A percentile compares a stretch with the other conserved stretches of the same genome.
Conservation (phyloP, 2,113 vertebrate species). For the Gymnarchus niloticus region DNA sequence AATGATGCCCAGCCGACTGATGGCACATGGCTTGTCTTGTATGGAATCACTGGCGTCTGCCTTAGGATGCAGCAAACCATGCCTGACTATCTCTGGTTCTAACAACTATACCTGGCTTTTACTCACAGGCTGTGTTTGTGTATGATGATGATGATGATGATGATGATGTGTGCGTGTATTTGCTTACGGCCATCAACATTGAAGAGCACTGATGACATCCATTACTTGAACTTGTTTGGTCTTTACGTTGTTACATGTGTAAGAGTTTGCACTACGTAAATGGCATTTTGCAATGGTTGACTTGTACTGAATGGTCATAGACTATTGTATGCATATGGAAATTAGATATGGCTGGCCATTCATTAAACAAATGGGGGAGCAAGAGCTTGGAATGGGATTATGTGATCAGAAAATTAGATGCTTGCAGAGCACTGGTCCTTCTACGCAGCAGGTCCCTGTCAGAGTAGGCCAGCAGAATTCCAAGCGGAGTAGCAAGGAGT, state of each 20-base stretch:
- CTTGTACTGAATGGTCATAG: not conserved
- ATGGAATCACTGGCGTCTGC: not conserved
- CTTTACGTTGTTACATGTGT: not conserved
- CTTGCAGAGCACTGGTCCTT: not conserved
- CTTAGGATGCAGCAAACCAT: not conserved
- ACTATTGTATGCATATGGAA: not conserved
- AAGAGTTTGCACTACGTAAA: not conserved
- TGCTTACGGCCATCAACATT: not conserved
- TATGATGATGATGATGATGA: too few species aligned
- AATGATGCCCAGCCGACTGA: not conserved
- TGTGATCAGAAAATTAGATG: conserved; percentile 20
- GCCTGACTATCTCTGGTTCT: conserved; percentile 5
- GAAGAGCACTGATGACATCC: not conserved
- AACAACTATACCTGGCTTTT: not conserved
- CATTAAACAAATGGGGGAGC: not conserved
- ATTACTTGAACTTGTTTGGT: not conserved
- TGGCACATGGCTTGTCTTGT: not conserved
- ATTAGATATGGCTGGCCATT: not conserved
- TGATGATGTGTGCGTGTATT: too few species aligned
- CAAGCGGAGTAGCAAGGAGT: not conserved
- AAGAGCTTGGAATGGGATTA: not conserved
- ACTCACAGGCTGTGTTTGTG: not conserved
- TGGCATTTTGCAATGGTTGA: not conserved
- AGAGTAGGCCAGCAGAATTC: not conserved
- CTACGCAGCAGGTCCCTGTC: not conserved